These are phyloP conservation scores for Hesperophylax magnus DNA, from an alignment of 1,140 invertebrate genomes.

Conservation along the genomic window DNA sequence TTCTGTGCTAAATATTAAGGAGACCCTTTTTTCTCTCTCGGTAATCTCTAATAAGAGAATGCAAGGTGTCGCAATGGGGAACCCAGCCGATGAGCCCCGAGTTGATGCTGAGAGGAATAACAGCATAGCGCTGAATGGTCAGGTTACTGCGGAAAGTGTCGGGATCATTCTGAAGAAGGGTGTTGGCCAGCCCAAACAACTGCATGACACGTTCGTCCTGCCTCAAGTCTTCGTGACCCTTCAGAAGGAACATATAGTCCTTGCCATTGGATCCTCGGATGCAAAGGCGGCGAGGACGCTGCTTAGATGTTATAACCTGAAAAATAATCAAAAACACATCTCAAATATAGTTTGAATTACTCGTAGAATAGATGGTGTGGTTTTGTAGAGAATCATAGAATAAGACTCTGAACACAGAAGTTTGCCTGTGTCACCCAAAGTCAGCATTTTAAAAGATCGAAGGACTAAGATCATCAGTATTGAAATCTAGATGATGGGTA, in stretches of 20 bases:
- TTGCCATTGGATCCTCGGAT: constrained; percentile 97
- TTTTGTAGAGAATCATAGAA: too few relatives aligned
- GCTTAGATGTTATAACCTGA: constrained; percentile 98
- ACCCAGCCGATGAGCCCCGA: constrained; percentile 99
- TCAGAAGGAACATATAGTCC: constrained; percentile 98
- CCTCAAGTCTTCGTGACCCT: constrained; percentile 98
- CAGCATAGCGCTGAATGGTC: constrained; percentile 95
- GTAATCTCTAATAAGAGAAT: constrained; percentile 97
- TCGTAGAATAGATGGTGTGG: too few relatives aligned
- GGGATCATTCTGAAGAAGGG: constrained; percentile 91
- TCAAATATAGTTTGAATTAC: too few relatives aligned
- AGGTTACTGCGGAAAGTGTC: constrained; percentile 96
- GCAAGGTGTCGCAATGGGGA: constrained; percentile 98
- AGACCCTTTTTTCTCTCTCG: constrained; percentile 98
- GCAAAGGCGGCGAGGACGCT: constrained; percentile 94
- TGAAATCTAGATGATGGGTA: too few relatives aligned
- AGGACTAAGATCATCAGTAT: too few relatives aligned
- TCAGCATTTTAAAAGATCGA: too few relatives aligned
- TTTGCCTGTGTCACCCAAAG: too few relatives aligned
- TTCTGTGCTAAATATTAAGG: constrained; percentile 97
- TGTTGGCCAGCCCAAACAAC: constrained; percentile 98
- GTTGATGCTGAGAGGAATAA: constrained; percentile 98
- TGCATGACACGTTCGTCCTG: constrained; percentile 99
- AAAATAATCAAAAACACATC: constrained; percentile 53
- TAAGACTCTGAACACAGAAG: too few relatives aligned